Conservation (phyloP, 2,888 invertebrate genomes). For the Melipona beecheii region DNA sequence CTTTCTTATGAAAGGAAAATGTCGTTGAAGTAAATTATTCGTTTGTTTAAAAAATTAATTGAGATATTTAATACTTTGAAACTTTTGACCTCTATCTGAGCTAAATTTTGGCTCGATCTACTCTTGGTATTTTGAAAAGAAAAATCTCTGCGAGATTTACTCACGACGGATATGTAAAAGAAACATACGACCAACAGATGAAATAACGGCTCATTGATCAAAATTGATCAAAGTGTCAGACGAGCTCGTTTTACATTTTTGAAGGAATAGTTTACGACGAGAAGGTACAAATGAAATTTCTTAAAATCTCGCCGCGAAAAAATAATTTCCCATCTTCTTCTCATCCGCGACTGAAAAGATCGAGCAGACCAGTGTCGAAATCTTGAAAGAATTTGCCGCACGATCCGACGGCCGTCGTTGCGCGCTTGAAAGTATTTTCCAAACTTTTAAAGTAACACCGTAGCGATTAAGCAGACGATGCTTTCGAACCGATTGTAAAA, state of each 20-base stretch:
- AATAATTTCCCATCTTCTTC: background rate
- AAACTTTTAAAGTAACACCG: slow-evolving; percentile 29
- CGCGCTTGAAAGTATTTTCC: slow-evolving; percentile 9
- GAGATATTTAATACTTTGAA: too few relatives aligned
- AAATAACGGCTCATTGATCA: background rate
- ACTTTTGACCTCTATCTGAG: too few relatives aligned
- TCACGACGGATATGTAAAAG: background rate
- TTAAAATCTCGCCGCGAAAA: background rate
- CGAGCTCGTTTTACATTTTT: background rate
- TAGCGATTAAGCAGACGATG: slow-evolving; percentile 38
- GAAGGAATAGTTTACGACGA: slow-evolving; percentile 1
- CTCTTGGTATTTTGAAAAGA: too few relatives aligned
- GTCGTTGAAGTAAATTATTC: too few relatives aligned
- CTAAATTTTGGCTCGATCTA: too few relatives aligned
- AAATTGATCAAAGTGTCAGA: background rate
- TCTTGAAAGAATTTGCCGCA: slow-evolving; percentile 37
- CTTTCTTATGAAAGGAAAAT: too few relatives aligned
- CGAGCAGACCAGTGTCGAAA: background rate
- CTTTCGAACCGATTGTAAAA: slow-evolving; percentile 39
- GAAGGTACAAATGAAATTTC: background rate
- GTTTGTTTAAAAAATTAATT: too few relatives aligned
- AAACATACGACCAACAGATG: background rate
- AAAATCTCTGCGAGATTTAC: background rate
- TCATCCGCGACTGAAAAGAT: background rate
- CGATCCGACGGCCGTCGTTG: background rate